These are phyloP conservation scores for Drosophila subobscura DNA, from an alignment of 1,140 invertebrate genomes.

Conservation along the genomic window DNA sequence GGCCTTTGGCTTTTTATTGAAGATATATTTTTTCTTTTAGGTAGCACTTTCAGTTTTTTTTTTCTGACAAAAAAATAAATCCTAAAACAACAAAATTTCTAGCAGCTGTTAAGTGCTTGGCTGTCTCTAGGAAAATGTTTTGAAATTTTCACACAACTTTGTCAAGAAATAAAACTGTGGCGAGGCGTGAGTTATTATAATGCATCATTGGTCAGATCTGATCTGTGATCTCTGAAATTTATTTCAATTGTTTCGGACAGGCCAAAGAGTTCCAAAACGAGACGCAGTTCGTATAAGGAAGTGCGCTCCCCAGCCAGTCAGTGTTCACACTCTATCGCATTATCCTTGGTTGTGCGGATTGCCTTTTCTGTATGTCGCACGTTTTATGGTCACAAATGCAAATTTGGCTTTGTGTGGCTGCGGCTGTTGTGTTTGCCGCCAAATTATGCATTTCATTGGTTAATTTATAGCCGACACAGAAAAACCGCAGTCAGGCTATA, in stretches of 20 bases:
- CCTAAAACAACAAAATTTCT: slow-evolving; percentile 29
- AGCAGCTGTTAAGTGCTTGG: slow-evolving; percentile 20
- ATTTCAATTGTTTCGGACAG: slow-evolving; percentile 31
- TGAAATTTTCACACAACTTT: slow-evolving; percentile 28
- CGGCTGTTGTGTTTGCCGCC: slow-evolving; percentile 33
- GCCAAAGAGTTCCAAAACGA: slow-evolving; percentile 4
- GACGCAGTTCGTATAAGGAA: slow-evolving; percentile 40
- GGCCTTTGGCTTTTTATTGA: slow-evolving; percentile 26
- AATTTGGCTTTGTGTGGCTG: slow-evolving; percentile 45
- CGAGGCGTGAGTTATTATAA: slow-evolving; percentile 39
- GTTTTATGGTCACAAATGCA: slow-evolving; percentile 33
- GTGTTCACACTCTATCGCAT: slow-evolving; percentile 10
- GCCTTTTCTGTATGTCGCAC: slow-evolving; percentile 28
- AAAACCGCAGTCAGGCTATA: slow-evolving; percentile 13
- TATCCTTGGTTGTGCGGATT: no score
- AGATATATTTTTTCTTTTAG: slow-evolving; percentile 14
- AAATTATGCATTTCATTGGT: slow-evolving; percentile 54
- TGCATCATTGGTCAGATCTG: slow-evolving; percentile 13
- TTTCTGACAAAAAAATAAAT: slow-evolving; percentile 2
- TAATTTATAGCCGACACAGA: slow-evolving; percentile 62
- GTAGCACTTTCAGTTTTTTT: slow-evolving; percentile 59
- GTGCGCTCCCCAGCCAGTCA: slow-evolving; percentile 21
- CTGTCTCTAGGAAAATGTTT: slow-evolving; percentile 15
- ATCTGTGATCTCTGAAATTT: slow-evolving; percentile 46
- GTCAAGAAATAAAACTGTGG: slow-evolving; percentile 2